Base-by-base conservation (phyloP, 2,888 invertebrate species). In the Leistus spinibarbis region DNA sequence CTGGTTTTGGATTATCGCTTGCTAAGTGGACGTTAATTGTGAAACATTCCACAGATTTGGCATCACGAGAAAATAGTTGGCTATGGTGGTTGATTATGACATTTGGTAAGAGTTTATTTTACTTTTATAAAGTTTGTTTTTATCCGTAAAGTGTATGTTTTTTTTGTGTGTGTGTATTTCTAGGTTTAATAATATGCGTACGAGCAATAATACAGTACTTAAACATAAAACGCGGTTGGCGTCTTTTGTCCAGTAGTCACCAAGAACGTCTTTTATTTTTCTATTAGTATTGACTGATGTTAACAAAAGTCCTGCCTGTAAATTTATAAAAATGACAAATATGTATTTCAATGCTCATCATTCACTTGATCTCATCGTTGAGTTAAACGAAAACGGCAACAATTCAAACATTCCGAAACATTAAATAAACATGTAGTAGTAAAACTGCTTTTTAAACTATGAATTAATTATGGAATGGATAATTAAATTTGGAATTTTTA, bases 11-110 rank as follows among this genome's bases (percentile, higher is more conserved):
- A 1, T 88, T 97, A 16, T 97, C 97, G 4, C 89, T 97, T 78
- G 95, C 96, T 79, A 97, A 97, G 87, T 97, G 97, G 97, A 96
- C 96, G 40, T 90, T 96, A 80, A 97, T 97, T 82, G 96, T 96
- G 10, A 96, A 96, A 84, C 94, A 95, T 83, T 95, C 95, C 80
- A 95, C 95, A 69, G 95, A 95, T 83, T 88, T 95, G 79, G 94
- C 94, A 74, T 93, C 93, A 9, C 93, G 93, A 82, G 95, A 95
- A 86, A 95, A 95, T 86, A 93, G 93, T 69, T 96, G 95, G 95
- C 88, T 96, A 24, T 95, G 95, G 95, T 95, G 95, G 95, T 89
- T 95, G 57, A 95, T 95, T 79, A 95, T 95, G 93, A 94, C 94
- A 57, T 95, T 96, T 83, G 95, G 95, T 93, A 83, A 89, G 60